These are phyloP conservation scores for Lamprologus ornatipinnis DNA, from an alignment of 2,113 vertebrate species.

Conservation along the genomic window DNA sequence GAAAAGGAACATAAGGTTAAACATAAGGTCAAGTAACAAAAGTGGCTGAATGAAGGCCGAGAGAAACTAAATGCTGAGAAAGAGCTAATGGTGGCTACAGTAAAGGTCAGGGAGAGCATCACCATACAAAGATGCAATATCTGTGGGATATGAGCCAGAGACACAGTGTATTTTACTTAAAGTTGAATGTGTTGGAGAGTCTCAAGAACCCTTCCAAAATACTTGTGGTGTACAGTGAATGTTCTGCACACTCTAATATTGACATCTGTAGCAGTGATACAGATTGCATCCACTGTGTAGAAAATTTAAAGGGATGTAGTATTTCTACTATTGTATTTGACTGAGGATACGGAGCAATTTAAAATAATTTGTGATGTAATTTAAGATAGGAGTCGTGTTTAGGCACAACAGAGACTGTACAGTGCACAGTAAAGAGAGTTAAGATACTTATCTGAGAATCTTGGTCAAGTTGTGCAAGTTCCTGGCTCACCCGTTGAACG, in stretches of 20 bases:
- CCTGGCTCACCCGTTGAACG: slow-evolving; percentile 65
- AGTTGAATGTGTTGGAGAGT: background rate
- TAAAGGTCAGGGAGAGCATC: background rate
- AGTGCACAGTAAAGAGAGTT: background rate
- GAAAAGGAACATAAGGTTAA: background rate
- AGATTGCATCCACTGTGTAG: background rate
- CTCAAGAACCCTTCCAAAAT: background rate
- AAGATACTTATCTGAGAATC: background rate
- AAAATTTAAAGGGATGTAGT: background rate
- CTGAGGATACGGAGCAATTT: background rate
- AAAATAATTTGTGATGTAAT: background rate
- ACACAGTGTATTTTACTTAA: background rate
- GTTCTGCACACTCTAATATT: background rate
- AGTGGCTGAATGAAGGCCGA: background rate
- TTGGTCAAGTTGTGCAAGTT: slow-evolving; percentile 80
- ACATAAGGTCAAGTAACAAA: background rate
- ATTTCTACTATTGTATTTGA: background rate
- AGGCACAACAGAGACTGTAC: background rate
- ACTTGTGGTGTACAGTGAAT: background rate
- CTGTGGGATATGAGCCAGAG: background rate
- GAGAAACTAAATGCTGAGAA: background rate
- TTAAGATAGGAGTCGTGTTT: background rate
- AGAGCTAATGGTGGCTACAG: background rate
- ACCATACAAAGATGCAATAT: background rate
- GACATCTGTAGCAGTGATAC: background rate